These are phyloP conservation scores for Cottus gobio DNA, from an alignment of 2,113 vertebrate species.

Conservation along the genomic window DNA sequence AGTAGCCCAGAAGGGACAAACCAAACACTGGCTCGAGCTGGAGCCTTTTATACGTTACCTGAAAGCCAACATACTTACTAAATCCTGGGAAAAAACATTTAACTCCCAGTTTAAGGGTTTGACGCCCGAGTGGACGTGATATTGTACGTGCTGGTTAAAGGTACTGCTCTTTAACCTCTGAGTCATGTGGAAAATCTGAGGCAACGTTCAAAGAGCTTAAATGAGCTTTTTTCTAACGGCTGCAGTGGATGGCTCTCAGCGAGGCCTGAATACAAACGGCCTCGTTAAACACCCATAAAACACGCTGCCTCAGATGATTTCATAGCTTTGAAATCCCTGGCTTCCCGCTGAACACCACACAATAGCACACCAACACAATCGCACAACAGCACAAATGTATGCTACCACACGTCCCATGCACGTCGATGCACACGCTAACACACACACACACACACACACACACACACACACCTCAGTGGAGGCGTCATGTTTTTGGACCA, in stretches of 20 bases:
- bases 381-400: slow-evolving; percentile 15
- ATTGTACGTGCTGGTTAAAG: slow-evolving; percentile 26
- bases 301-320: slow-evolving; percentile 72
- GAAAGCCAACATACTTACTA: background rate
- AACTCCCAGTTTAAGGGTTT: slow-evolving; percentile 5
- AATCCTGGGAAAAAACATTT: slow-evolving; percentile 16
- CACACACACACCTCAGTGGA: slow-evolving; percentile 25
- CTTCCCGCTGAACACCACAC: slow-evolving; percentile 62
- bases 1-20: background rate
- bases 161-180: slow-evolving; percentile 52
- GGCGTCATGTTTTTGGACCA: slow-evolving; percentile 50
- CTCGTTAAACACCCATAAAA: slow-evolving; percentile 77
- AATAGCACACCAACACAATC: slow-evolving; percentile 40
- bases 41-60: background rate
- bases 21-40: too few relatives aligned
- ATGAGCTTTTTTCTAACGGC: slow-evolving; percentile 48
- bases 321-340: slow-evolving; percentile 74
- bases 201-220: slow-evolving; percentile 22
- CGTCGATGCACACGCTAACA: background rate
- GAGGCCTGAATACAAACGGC: slow-evolving; percentile 64
- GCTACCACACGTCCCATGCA: slow-evolving; percentile 24
- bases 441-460: slow-evolving; percentile 12
- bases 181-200: slow-evolving; percentile 68
- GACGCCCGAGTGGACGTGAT: slow-evolving; percentile 24
- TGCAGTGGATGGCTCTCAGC: slow-evolving; percentile 42